phyloP scores from a whole-genome alignment of 1,140 invertebrate genomes.

The Drosophila tani region DNA sequence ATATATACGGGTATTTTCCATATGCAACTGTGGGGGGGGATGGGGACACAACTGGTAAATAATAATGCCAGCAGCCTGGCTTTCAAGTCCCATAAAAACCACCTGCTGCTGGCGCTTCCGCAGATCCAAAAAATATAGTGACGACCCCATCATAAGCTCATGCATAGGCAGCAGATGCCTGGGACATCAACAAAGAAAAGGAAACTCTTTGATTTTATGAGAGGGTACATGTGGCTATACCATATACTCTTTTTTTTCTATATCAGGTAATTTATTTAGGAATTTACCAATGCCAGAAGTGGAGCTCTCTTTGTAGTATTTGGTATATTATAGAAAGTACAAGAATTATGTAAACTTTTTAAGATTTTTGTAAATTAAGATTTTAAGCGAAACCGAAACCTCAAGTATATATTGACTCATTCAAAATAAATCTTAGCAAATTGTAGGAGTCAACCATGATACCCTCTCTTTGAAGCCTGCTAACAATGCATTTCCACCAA shows the following conservation, averaged over 20 bases:
- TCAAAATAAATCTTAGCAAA: constrained; percentile 18
- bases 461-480: constrained; percentile 5
- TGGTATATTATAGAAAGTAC: neutral
- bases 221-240: neutral
- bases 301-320: too few relatives aligned
- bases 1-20: constrained; percentile 6
- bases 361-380: too few relatives aligned
- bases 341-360: too few relatives aligned
- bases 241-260: neutral
- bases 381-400: neutral
- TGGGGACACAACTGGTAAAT: constrained; percentile 23
- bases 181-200: constrained; percentile 39
- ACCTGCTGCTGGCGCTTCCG: constrained; percentile 65
- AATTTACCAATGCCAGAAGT: neutral
- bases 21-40: neutral
- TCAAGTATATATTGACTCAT: neutral
- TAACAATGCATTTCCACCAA: constrained; percentile 45
- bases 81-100: constrained; percentile 59
- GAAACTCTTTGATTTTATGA: neutral
- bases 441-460: neutral
- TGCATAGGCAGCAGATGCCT: constrained; percentile 53
- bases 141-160: constrained; percentile 47
- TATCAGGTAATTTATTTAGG: neutral
- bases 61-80: constrained; percentile 42
- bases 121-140: constrained; percentile 18